These are phyloP conservation scores for Orgyia antiqua DNA, from an alignment of 2,888 invertebrate genomes.

Conservation along the genomic window DNA sequence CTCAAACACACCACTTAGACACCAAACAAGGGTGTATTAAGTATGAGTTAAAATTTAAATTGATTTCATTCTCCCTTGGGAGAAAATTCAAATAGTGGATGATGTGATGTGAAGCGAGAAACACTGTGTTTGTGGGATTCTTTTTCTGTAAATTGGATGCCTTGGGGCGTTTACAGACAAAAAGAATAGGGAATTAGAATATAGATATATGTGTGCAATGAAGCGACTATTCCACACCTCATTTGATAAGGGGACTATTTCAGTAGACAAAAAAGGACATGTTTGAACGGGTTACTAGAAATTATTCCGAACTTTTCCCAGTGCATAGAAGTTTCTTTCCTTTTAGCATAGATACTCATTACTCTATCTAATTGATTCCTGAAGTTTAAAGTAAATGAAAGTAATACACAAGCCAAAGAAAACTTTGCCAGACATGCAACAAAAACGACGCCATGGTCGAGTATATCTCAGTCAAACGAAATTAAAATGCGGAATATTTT, in stretches of 20 bases:
- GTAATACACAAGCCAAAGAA: slow-evolving; percentile 5
- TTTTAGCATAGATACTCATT: no score
- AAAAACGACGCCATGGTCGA: slow-evolving; percentile 2
- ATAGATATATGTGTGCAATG: slow-evolving; percentile 38
- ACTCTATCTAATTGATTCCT: slow-evolving; percentile 6
- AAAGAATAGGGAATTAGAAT: slow-evolving; percentile 43
- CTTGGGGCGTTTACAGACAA: slow-evolving; percentile 64
- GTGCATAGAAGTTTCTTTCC: no score
- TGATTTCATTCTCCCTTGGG: slow-evolving; percentile 70
- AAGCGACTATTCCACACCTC: slow-evolving; percentile 53
- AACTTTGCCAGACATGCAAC: slow-evolving; percentile 3
- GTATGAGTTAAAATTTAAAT: slow-evolving; percentile 78
- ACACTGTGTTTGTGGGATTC: slow-evolving; percentile 70
- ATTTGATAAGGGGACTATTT: slow-evolving; percentile 46
- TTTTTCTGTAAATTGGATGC: slow-evolving; percentile 75
- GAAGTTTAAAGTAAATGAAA: background rate
- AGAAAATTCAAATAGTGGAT: slow-evolving; percentile 74
- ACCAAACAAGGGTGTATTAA: slow-evolving; percentile 79
- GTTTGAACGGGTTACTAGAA: no score
- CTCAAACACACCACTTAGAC: slow-evolving; percentile 77
- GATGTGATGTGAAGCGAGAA: slow-evolving; percentile 71
- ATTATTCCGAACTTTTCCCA: no score
- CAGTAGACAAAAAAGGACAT: no score
- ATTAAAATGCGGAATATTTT: slow-evolving; percentile 11
- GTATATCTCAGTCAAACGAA: slow-evolving; percentile 6